Evolutionary conservation across 2,797 vertebrate species (phyloP).

Genomic region (Spinus pinus): DNA sequence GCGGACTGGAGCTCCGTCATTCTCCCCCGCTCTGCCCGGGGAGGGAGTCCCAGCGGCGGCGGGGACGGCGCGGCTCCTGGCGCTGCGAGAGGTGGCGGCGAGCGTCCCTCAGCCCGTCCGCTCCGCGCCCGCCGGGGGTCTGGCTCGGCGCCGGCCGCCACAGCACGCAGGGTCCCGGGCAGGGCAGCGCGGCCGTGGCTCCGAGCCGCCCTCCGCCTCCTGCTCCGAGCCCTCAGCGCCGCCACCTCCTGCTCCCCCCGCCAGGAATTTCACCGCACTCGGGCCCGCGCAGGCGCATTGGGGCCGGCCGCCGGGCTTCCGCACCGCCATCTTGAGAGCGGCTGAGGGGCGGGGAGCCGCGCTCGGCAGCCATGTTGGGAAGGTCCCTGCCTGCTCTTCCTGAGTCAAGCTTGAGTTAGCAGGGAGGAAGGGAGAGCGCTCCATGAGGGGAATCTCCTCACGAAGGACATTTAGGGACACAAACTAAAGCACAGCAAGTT

Average conservation of each 20-base stretch:
- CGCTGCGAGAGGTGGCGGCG: constrained; percentile 77
- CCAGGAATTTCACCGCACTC: constrained; percentile 68
- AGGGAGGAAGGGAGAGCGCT: fast-evolving
- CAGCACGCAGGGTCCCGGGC: constrained; percentile 62
- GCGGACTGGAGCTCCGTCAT: constrained; percentile 98
- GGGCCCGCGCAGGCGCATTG: constrained; percentile 46
- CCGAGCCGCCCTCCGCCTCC: constrained; percentile 56
- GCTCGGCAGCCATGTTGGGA: constrained; percentile 63
- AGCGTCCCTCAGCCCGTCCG: constrained; percentile 73
- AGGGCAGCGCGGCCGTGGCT: constrained; percentile 61
- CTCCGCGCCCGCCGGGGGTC: constrained; percentile 78
- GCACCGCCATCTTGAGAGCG: constrained; percentile 48
- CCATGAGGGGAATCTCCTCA: neutral
- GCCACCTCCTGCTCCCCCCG: constrained; percentile 47
- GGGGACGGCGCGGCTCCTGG: constrained; percentile 35
- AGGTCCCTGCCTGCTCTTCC: neutral
- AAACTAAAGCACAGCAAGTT: neutral
- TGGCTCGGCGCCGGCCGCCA: constrained; percentile 60
- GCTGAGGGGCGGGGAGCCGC: neutral
- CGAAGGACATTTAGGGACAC: too few relatives aligned
- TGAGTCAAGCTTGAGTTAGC: neutral
- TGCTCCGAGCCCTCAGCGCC: constrained; percentile 20
- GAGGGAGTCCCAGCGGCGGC: constrained; percentile 51
- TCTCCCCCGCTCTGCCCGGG: constrained; percentile 55
- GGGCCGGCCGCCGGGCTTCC: neutral